A percentile compares a stretch with the other conserved stretches of the same genome.
These are phyloP conservation scores for Drosophila niveifrons DNA, from an alignment of 2,888 invertebrate genomes.

Conservation along the genomic window DNA sequence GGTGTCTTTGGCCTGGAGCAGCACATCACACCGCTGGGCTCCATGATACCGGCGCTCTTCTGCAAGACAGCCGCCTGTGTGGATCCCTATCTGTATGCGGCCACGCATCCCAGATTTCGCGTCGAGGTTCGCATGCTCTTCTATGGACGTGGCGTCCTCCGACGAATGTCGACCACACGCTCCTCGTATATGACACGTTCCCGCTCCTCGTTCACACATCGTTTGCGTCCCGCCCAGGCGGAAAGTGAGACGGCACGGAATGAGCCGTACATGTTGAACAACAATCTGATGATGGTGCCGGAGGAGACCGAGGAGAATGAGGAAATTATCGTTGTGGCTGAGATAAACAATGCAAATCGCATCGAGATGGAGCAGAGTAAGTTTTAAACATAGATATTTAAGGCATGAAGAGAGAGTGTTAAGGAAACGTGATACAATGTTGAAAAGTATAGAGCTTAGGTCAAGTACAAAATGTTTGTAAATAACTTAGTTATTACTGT, in stretches of 20 bases:
- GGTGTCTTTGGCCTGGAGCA: slow-evolving; percentile 89
- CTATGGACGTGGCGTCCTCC: slow-evolving; percentile 66
- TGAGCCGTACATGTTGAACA: slow-evolving; percentile 60
- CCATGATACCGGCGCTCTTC: slow-evolving; percentile 92
- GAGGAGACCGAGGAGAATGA: slow-evolving; percentile 80
- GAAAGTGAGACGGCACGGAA: slow-evolving; percentile 48
- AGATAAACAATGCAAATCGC: slow-evolving; percentile 59
- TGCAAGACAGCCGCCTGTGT: slow-evolving; percentile 93
- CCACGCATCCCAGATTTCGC: slow-evolving; percentile 92
- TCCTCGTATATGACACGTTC: slow-evolving; percentile 80
- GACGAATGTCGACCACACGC: slow-evolving; percentile 79
- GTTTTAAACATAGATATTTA: slow-evolving; percentile 52
- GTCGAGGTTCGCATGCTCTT: slow-evolving; percentile 86
- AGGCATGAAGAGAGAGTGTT: background rate
- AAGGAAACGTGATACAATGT: slow-evolving; percentile 4
- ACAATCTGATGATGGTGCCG: slow-evolving; percentile 75
- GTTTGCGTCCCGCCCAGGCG: slow-evolving; percentile 54
- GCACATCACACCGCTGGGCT: slow-evolving; percentile 89
- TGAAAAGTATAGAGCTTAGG: background rate
- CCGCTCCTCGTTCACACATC: slow-evolving; percentile 73
- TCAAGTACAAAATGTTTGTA: slow-evolving; percentile 1
- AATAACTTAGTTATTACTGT: background rate
- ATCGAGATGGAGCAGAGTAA: slow-evolving; percentile 69
- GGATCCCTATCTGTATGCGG: slow-evolving; percentile 92
- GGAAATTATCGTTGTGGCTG: slow-evolving; percentile 66